These are phyloP conservation scores for Synergus laeviventris DNA, from an alignment of 2,888 invertebrate species.

Conservation along the genomic window DNA sequence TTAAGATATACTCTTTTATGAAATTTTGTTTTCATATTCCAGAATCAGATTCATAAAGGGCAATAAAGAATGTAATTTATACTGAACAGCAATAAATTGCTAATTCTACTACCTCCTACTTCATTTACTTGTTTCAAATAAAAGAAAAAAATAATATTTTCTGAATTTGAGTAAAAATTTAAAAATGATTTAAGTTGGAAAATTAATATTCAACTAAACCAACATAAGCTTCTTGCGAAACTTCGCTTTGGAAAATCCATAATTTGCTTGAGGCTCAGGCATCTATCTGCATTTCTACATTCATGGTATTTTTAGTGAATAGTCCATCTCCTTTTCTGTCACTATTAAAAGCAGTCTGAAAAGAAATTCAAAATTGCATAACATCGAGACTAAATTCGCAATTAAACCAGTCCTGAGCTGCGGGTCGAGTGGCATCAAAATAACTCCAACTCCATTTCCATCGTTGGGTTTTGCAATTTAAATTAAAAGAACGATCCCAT, in stretches of 20 bases:
- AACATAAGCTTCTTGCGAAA: not conserved
- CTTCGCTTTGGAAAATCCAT: not conserved
- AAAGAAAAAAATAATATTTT: not conserved
- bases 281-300: not conserved
- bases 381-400: constrained; percentile 31
- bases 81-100: not conserved
- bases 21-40: not conserved
- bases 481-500: constrained; percentile 64
- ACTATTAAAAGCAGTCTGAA: not conserved
- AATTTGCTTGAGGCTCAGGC: not conserved
- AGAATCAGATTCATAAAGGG: not conserved
- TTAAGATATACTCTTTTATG: not conserved
- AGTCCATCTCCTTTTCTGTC: not conserved
- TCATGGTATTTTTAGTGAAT: not conserved
- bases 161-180: not conserved
- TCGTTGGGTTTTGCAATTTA: constrained; percentile 56
- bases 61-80: not conserved
- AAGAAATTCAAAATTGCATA: constrained; percentile 33
- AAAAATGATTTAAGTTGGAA: not conserved
- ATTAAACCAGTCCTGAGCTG: constrained; percentile 24
- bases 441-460: constrained; percentile 28
- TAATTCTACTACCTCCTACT: not conserved
- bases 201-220: not conserved
- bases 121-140: not conserved
- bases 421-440: constrained; percentile 36